Conservation (phyloP, 2,888 invertebrate genomes). For the Malthinus flaveolus region DNA sequence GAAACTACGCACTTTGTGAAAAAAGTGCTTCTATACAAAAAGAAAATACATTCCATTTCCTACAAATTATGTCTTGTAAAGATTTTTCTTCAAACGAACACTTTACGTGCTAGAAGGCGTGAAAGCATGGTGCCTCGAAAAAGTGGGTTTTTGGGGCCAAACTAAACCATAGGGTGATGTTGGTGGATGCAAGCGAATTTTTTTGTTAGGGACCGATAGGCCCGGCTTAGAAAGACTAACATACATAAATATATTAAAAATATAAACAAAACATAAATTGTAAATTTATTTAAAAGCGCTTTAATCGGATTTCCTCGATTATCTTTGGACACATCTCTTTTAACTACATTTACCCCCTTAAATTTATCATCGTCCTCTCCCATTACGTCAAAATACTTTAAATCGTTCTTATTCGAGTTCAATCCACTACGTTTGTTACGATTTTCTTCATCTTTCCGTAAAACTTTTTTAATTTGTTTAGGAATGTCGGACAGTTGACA, state of each 20-base stretch:
- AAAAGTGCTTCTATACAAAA: too few relatives aligned
- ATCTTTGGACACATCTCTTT: constrained; percentile 2
- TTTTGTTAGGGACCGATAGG: too few relatives aligned
- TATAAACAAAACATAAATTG: constrained; percentile 3
- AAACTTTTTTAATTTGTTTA: not conserved
- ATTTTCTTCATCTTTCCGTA: not conserved
- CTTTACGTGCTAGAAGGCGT: too few relatives aligned
- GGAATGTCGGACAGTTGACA: constrained; percentile 10
- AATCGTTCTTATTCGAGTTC: not conserved
- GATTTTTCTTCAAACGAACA: too few relatives aligned
- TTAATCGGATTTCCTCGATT: not conserved
- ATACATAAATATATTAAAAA: not conserved
- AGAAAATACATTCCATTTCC: too few relatives aligned
- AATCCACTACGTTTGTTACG: not conserved
- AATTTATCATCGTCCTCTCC: not conserved
- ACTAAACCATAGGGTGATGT: too few relatives aligned
- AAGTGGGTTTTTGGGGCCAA: too few relatives aligned
- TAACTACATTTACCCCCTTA: not conserved
- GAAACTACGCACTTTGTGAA: too few relatives aligned
- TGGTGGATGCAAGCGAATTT: too few relatives aligned
- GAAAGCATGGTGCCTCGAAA: too few relatives aligned
- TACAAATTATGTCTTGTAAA: too few relatives aligned
- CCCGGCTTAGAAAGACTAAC: too few relatives aligned
- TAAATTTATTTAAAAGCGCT: not conserved
- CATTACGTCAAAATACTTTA: not conserved